Evolutionary conservation across 2,888 invertebrate species (phyloP), one percentile per base, ranked within the genome.

Genomic region (Dynastes hyllus): DNA sequence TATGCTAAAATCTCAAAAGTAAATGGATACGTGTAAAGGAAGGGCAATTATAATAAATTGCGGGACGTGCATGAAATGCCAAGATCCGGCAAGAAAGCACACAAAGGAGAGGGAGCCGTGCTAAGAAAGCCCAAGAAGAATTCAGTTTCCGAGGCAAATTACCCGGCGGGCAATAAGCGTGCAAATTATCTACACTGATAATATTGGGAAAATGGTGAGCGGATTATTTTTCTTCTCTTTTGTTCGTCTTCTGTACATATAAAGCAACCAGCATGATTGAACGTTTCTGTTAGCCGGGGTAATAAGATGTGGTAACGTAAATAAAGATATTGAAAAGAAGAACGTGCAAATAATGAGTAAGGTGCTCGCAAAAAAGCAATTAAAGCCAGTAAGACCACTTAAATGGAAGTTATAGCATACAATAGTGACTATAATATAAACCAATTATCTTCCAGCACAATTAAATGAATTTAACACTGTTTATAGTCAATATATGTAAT

Each of bases 1-100:
- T 50, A 75, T 61, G 73, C 27, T 61, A 63, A 75, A 75, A 75
- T 75, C 73, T 61, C 50, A 61, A 75, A 75, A 75, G 73, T 75
- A 75, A 75, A 63, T 75, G 73, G 73, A 75, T 75, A 75, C 61
- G 73, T 75, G 61, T 75, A 75, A 75, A 40, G 73, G 73, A 58
- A 50, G 50, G 55, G 45, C 61, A 75, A 75, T 75, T 75, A 75
- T 75, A 75, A 75, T 75, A 75, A 75, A 75, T 58, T 45, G 61
- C 73, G 73, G 45, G 32, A 61, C 73, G 61, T 61, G 73, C 40
- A 75, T 75, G 63, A 61, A 75, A 75, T 75, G 13, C 61, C 11
- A 61, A 75, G 45, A 75, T 9, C 50, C 32, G 37, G 73, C 3
- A 55, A 69, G 69, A 51, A 63, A 63, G 63, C 51, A 61, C 71